Evolutionary conservation across 2,888 invertebrate genomes (phyloP).

Genomic region (Phyto melanocephala): DNA sequence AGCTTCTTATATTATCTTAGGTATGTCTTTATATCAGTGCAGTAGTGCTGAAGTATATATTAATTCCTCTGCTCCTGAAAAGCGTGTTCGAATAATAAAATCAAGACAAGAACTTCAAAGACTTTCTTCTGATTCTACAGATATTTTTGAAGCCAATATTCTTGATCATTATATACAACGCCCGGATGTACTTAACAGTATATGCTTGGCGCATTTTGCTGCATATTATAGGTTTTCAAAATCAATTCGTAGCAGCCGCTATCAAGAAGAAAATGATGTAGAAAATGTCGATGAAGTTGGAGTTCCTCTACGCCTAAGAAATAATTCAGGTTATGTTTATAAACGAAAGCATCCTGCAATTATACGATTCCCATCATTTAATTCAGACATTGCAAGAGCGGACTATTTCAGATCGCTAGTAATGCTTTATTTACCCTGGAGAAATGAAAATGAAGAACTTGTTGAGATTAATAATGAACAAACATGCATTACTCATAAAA

Average conservation of each 20-base stretch:
- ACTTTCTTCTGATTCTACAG: neutral
- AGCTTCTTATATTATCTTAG: too few relatives aligned
- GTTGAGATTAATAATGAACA: neutral
- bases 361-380: neutral
- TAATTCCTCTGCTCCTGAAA: conserved; percentile 11
- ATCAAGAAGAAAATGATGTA: neutral
- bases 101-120: neutral
- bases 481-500: neutral
- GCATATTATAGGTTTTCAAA: neutral
- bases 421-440: conserved; percentile 1
- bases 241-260: neutral
- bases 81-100: conserved; percentile 3
- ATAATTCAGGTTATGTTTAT: neutral
- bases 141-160: neutral
- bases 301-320: neutral
- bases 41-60: conserved; percentile 37
- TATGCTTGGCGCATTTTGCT: conserved; percentile 29
- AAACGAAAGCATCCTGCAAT: neutral
- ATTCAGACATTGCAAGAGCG: neutral
- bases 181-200: neutral
- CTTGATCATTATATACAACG: conserved; percentile 25
- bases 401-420: neutral
- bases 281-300: neutral
- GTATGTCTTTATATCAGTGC: conserved; percentile 21
- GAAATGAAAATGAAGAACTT: neutral